These are phyloP conservation scores for Acanthacorydalis orientalis DNA, from an alignment of 2,888 invertebrate species.

Conservation along the genomic window DNA sequence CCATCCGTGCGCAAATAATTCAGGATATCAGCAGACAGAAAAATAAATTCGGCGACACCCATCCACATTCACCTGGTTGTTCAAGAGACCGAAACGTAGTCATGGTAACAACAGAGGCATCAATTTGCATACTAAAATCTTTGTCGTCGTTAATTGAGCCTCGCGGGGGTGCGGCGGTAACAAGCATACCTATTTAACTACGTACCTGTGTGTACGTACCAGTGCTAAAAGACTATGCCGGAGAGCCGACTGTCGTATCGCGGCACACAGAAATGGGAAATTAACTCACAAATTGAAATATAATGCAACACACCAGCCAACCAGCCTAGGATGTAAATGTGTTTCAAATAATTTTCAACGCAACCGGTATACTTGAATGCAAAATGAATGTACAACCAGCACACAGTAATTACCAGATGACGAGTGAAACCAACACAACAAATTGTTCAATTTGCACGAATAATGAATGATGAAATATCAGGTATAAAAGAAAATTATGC, in stretches of 20 bases:
- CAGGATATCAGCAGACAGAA: too few relatives aligned
- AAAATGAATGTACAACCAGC: too few relatives aligned
- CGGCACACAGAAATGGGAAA: not conserved
- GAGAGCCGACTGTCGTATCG: not conserved
- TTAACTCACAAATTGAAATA: not conserved
- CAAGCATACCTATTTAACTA: too few relatives aligned
- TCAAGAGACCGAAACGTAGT: constrained; percentile 13
- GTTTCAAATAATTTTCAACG: too few relatives aligned
- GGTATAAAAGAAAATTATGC: too few relatives aligned
- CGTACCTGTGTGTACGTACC: not conserved
- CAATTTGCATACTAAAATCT: constrained; percentile 23
- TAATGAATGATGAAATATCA: too few relatives aligned
- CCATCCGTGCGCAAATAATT: too few relatives aligned
- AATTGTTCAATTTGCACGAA: too few relatives aligned
- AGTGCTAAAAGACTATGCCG: not conserved
- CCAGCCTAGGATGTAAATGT: too few relatives aligned
- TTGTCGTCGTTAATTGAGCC: constrained; percentile 19
- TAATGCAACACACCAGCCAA: not conserved
- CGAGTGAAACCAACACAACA: too few relatives aligned
- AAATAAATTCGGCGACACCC: not conserved
- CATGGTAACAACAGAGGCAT: constrained; percentile 18
- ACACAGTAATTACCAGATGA: too few relatives aligned
- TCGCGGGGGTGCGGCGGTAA: not conserved
- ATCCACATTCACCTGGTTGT: constrained; percentile 15
- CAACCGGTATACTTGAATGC: too few relatives aligned